These are phyloP conservation scores for Orientallactaga sibirica DNA, from an alignment of 2,797 vertebrate species.

Conservation along the genomic window DNA sequence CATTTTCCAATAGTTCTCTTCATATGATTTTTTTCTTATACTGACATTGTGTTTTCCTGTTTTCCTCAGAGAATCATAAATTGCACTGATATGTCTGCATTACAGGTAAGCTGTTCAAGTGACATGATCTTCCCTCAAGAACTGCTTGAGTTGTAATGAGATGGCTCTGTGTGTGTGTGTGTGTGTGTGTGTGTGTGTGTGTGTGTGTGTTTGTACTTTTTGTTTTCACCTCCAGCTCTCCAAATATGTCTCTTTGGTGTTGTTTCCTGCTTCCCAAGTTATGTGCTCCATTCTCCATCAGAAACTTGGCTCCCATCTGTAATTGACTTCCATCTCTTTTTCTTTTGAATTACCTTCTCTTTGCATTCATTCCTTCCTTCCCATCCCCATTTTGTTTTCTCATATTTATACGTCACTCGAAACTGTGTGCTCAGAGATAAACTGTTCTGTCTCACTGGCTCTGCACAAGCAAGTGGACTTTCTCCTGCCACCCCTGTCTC, in stretches of 20 bases:
- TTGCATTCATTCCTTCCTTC: conserved; percentile 5
- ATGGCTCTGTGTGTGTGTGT: not conserved
- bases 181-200: not conserved
- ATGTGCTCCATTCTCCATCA: not conserved
- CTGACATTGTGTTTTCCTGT: not conserved
- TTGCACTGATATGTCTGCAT: not conserved
- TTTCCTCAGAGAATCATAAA: not conserved
- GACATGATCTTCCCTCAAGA: not conserved
- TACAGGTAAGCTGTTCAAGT: not conserved
- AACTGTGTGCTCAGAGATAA: conserved; percentile 25
- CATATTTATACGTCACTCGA: conserved; percentile 15
- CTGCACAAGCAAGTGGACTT: conserved; percentile 40
- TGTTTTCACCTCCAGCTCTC: not conserved
- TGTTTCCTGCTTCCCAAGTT: conserved; percentile 5
- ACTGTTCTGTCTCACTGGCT: not conserved
- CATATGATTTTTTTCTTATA: conserved; percentile 1
- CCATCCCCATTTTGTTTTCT: not conserved
- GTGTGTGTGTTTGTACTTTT: not conserved
- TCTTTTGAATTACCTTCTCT: not conserved
- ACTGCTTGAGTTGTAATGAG: not conserved
- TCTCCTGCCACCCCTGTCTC: not conserved
- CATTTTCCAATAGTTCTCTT: not conserved
- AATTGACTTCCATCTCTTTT: conserved; percentile 3
- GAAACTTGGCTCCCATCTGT: not conserved
- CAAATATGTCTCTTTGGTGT: not conserved